Evolutionary conservation across 2,797 vertebrate species (phyloP).

Genomic region (Xyrichtys novacula): DNA sequence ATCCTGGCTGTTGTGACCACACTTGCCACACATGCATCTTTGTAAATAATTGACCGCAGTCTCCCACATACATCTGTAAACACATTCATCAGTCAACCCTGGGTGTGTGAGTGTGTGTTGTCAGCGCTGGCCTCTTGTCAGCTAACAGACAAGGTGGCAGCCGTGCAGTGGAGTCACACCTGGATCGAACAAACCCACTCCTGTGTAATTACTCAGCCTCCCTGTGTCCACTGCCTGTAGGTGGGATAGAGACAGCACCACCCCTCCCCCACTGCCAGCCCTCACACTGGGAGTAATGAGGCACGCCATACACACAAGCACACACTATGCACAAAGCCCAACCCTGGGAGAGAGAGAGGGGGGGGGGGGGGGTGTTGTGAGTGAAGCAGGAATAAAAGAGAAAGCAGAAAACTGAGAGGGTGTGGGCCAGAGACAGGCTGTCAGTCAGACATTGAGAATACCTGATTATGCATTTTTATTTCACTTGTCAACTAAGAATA

Average conservation of each 20-base stretch:
- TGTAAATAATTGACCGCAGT: neutral
- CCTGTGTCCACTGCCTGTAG: conserved; percentile 53
- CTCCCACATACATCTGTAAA: neutral
- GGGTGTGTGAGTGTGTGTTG: conserved; percentile 5
- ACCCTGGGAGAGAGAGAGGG: too few relatives aligned
- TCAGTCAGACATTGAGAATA: conserved; percentile 56
- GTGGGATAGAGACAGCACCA: conserved; percentile 58
- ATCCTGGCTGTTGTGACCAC: neutral
- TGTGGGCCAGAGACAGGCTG: conserved; percentile 40
- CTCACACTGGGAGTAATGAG: conserved; percentile 77
- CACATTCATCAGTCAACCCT: conserved; percentile 26
- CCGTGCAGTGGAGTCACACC: conserved; percentile 30
- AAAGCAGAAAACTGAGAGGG: conserved; percentile 22
- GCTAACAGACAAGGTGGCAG: conserved; percentile 25
- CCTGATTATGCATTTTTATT: conserved; percentile 45
- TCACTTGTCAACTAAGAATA: conserved; percentile 49
- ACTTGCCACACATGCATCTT: neutral
- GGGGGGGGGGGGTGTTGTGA: too few relatives aligned
- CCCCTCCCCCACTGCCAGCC: conserved; percentile 47
- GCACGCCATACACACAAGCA: conserved; percentile 40
- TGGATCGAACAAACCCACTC: conserved; percentile 51
- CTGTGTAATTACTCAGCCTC: conserved; percentile 73
- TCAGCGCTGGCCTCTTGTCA: conserved; percentile 32
- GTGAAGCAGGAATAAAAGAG: conserved; percentile 35
- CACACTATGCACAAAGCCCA: conserved; percentile 38